A percentile compares a stretch with the other conserved stretches of the same genome.
Conservation (phyloP, 2,797 vertebrate species). For the Acrossocheilus fasciatus region DNA sequence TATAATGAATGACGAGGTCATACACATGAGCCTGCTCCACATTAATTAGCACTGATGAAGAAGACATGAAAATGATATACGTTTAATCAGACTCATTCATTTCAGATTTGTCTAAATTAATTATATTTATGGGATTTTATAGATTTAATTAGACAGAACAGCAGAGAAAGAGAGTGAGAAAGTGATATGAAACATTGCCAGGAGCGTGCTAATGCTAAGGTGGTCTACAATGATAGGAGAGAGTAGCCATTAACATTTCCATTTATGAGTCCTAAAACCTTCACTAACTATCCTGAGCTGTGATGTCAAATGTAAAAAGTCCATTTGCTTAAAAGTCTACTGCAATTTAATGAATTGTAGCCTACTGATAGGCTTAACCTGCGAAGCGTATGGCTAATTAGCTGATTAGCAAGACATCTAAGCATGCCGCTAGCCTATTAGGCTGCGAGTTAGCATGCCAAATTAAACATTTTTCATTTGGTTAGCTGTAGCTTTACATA, state of each 20-base stretch:
- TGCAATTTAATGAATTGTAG: too few species aligned
- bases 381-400: not conserved
- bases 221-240: not conserved
- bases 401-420: not conserved
- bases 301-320: not conserved
- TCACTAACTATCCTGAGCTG: not conserved
- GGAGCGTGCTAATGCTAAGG: not conserved
- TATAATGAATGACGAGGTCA: slow-evolving; percentile 9
- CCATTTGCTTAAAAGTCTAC: not conserved
- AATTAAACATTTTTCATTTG: not conserved
- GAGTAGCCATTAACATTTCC: not conserved
- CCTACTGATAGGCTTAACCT: not conserved
- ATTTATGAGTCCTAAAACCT: not conserved
- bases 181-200: not conserved
- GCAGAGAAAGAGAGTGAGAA: not conserved
- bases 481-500: not conserved
- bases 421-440: not conserved
- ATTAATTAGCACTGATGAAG: not conserved
- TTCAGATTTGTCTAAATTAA: slow-evolving; percentile 23
- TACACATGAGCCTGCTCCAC: not conserved
- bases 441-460: not conserved
- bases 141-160: not conserved
- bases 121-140: slow-evolving; percentile 4
- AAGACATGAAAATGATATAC: slow-evolving; percentile 4
- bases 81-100: not conserved